Percentiles rank a stretch among this genome's conserved stretches.
These are phyloP conservation scores for Heliothis virescens DNA, from an alignment of 1,140 invertebrate species.

Conservation along the genomic window DNA sequence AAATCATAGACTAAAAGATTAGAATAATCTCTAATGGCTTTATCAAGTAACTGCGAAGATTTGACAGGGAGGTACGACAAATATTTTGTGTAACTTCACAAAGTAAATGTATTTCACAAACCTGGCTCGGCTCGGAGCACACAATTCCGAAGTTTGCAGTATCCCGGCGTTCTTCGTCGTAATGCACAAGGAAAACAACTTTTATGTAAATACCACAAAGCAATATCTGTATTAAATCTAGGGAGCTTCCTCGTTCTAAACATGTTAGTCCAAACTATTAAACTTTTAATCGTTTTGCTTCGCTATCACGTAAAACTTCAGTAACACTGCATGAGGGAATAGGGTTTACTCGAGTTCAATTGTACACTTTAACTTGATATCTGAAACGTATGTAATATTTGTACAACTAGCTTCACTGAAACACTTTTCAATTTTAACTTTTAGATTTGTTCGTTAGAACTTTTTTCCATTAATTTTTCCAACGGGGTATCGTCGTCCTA, in stretches of 20 bases:
- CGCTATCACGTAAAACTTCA: not conserved
- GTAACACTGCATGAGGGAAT: not conserved
- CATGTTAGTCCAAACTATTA: constrained; percentile 23
- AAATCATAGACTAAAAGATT: constrained; percentile 24
- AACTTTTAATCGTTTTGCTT: constrained; percentile 33
- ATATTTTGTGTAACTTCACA: constrained; percentile 4
- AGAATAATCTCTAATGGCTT: constrained; percentile 4
- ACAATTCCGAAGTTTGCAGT: constrained; percentile 25
- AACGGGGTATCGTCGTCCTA: not conserved
- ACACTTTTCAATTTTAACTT: constrained; percentile 1
- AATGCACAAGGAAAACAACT: not conserved
- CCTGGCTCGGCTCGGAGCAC: not conserved
- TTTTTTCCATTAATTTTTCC: constrained; percentile 6
- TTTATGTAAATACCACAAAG: constrained; percentile 24
- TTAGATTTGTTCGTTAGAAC: constrained; percentile 7
- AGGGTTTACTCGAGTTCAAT: not conserved
- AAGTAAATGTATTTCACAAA: constrained; percentile 18
- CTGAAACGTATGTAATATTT: not conserved
- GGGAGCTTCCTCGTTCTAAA: constrained; percentile 11
- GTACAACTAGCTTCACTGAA: not conserved
- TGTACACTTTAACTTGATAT: not conserved
- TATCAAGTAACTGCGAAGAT: constrained; percentile 7
- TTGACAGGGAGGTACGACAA: constrained; percentile 18
- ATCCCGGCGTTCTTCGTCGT: not conserved
- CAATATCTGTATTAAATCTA: constrained; percentile 31